Percentiles rank a stretch among this genome's conserved stretches.
Evolutionary conservation across 1,140 invertebrate genomes (phyloP).

Genomic region (Drosophila hydei): DNA sequence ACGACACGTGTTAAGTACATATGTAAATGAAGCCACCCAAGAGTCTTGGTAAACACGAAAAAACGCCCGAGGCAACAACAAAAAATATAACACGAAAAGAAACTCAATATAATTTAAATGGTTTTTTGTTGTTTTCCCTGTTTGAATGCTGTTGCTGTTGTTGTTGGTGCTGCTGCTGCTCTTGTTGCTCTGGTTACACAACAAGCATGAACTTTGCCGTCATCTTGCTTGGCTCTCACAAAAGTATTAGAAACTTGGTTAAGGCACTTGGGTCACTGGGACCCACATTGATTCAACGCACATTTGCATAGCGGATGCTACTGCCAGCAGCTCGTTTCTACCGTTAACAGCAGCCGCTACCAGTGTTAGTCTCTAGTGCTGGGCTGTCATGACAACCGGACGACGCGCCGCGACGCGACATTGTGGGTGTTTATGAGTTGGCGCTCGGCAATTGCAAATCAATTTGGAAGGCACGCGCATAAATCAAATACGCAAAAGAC

Average conservation of each 20-base stretch:
- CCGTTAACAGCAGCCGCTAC: background rate
- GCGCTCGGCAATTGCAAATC: slow-evolving; percentile 71
- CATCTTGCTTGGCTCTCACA: slow-evolving; percentile 12
- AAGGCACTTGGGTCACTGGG: background rate
- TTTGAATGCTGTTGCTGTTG: background rate
- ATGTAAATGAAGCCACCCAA: slow-evolving; percentile 58
- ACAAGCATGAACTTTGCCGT: slow-evolving; percentile 37
- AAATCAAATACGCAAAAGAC: slow-evolving; percentile 63
- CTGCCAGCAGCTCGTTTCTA: background rate
- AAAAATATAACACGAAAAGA: slow-evolving; percentile 44
- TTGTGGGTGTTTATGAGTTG: slow-evolving; percentile 31
- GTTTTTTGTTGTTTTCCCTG: slow-evolving; percentile 49
- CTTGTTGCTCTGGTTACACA: slow-evolving; percentile 39
- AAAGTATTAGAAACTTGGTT: slow-evolving; percentile 43
- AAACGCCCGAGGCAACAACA: slow-evolving; percentile 9
- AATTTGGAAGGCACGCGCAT: slow-evolving; percentile 65
- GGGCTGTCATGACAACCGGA: slow-evolving; percentile 16
- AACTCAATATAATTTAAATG: slow-evolving; percentile 75
- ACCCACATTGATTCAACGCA: slow-evolving; percentile 31
- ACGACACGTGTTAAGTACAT: slow-evolving; percentile 73
- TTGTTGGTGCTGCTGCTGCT: slow-evolving; percentile 4
- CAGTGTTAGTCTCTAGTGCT: slow-evolving; percentile 2
- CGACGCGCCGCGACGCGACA: background rate
- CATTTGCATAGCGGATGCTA: slow-evolving; percentile 32
- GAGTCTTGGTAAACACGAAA: slow-evolving; percentile 26